Base-by-base conservation (phyloP, 2,888 invertebrate genomes). In the Heliothis peltigera region DNA sequence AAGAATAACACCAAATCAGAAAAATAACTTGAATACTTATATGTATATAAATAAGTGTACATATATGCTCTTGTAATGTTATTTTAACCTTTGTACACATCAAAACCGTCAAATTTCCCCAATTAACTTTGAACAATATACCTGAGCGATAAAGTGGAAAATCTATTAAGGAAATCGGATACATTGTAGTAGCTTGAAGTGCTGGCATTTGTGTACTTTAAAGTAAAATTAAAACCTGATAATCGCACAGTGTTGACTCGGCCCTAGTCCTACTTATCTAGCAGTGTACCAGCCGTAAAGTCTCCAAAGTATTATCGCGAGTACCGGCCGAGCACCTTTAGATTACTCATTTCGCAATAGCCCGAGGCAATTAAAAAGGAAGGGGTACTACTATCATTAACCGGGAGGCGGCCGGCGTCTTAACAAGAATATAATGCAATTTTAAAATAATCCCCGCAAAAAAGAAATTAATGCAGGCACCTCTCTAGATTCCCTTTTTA, bases 341-440 rank as follows among this genome's bases (percentile, higher is more conserved):
- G 92, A 92, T 94, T 92, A 92, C 93, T 94, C 94, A 93, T 95
- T 92, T 93, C 88, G 93, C 93, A 92, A 93, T 94, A 92, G 94
- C 95, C 92, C 84, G 81, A 81, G 93, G 95, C 95, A 95, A 94
- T 94, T 94, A 93, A 94, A 92, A 93, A 91, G 91, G 91, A 95
- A 94, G 89, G 94, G 95, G 94, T 94, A 94, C 91, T 94, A 89
- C 88, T 92, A 94, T 93, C 94, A 92, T 94, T 93, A 94, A 91
- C 92, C 91, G 87, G 69, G 90, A 90, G 89, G 91, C 89, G 87
- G 85, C 81, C 89, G 90, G 87, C 92, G 91, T 92, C 94, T 93
- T 94, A 94, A 94, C 94, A 94, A 93, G 94, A 94, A 93, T 94
- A 94, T 95, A 95, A 95, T 94, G 95, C 95, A 95, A 94, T 95